phyloP scores from a whole-genome alignment of 1,140 invertebrate species.

The Cyphomyrmex costatus region DNA sequence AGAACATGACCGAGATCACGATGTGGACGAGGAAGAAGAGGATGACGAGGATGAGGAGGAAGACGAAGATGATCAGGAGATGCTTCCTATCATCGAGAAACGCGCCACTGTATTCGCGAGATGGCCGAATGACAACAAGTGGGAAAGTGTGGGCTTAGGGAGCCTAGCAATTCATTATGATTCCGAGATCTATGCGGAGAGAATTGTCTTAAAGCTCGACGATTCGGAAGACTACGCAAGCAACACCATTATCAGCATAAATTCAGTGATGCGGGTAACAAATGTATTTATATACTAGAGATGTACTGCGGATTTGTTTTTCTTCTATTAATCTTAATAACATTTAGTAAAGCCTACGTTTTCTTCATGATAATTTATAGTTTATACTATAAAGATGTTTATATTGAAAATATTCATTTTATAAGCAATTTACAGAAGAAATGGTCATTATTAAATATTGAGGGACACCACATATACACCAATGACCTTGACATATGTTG shows the following conservation, averaged over 20 bases:
- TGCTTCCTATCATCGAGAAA: constrained; percentile 84
- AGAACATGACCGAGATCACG: constrained; percentile 76
- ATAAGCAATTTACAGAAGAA: constrained; percentile 3
- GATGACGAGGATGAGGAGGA: constrained; percentile 82
- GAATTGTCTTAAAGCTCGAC: constrained; percentile 84
- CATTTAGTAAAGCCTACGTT: not conserved
- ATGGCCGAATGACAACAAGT: constrained; percentile 66
- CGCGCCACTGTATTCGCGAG: constrained; percentile 74
- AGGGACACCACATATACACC: too few species aligned
- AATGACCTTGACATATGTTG: too few species aligned
- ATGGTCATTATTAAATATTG: not conserved
- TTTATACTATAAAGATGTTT: not conserved
- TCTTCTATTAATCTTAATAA: not conserved
- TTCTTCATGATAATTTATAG: not conserved
- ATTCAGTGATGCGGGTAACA: constrained; percentile 84
- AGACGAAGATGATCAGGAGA: constrained; percentile 84
- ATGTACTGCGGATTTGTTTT: not conserved
- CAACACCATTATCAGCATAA: constrained; percentile 86
- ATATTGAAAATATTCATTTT: constrained; percentile 11
- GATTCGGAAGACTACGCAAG: constrained; percentile 83
- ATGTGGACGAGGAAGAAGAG: constrained; percentile 79
- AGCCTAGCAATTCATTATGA: constrained; percentile 87
- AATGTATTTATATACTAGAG: not conserved
- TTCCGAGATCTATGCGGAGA: constrained; percentile 85
- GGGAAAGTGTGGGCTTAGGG: constrained; percentile 83